Conservation (phyloP, 2,113 vertebrate genomes). For the Delphinapterus leucas region DNA sequence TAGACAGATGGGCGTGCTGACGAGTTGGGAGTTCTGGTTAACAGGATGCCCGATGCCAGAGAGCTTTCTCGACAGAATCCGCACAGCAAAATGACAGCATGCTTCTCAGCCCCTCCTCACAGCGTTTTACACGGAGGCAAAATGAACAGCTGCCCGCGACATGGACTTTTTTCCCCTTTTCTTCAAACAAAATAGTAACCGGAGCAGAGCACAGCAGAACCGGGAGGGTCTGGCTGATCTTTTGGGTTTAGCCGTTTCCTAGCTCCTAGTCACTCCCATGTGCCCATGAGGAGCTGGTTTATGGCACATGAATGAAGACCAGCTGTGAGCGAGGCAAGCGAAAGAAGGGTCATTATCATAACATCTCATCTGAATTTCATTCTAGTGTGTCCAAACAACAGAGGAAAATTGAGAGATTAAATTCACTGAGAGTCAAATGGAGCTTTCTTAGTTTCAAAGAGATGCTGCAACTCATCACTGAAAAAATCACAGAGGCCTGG, state of each 20-base stretch:
- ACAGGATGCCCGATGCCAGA: not conserved
- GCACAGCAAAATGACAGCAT: not conserved
- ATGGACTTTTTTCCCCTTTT: fast-evolving
- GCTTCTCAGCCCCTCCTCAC: not conserved
- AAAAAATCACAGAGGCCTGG: not conserved
- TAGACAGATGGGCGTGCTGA: not conserved
- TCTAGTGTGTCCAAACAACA: not conserved
- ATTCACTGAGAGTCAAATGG: not conserved
- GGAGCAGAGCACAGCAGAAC: not conserved
- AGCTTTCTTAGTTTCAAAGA: not conserved
- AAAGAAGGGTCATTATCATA: not conserved
- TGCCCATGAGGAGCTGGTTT: not conserved
- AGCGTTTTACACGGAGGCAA: not conserved
- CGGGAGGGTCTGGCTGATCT: not conserved
- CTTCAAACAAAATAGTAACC: conserved; percentile 31
- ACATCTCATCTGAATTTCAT: conserved; percentile 10
- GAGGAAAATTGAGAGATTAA: conserved; percentile 2
- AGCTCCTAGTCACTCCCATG: not conserved
- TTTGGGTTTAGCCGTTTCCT: not conserved
- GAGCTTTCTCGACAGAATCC: not conserved
- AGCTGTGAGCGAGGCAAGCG: not conserved
- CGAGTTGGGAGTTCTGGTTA: not conserved
- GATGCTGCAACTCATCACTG: not conserved
- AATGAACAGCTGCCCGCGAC: not conserved
- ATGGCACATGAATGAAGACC: not conserved